These are phyloP conservation scores for Phrynocephalus versicolor DNA, from an alignment of 2,113 vertebrate species.

Conservation along the genomic window DNA sequence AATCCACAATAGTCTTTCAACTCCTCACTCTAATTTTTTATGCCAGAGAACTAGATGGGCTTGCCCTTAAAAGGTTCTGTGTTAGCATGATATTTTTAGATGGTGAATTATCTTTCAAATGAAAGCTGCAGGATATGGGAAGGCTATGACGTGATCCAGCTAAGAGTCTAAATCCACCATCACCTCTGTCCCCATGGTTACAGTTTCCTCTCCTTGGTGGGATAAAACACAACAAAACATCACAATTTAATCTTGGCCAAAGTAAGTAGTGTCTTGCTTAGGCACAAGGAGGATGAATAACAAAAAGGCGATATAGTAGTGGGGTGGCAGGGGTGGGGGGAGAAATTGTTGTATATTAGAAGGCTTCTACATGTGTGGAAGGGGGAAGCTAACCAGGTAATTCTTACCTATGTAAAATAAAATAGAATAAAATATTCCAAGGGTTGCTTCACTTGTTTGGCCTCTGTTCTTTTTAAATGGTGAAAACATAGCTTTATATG, in stretches of 20 bases:
- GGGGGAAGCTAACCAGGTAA: not conserved
- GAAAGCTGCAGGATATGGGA: not conserved
- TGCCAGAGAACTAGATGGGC: not conserved
- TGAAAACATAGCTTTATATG: no score
- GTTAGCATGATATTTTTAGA: not conserved
- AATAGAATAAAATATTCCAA: not conserved
- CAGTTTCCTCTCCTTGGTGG: not conserved
- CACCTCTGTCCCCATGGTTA: slow-evolving; percentile 7
- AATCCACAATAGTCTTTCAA: not conserved
- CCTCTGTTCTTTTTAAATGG: not conserved
- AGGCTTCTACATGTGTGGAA: not conserved
- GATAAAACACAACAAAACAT: not conserved
- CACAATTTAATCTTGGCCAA: not conserved
- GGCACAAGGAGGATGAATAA: not conserved
- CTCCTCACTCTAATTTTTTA: not conserved
- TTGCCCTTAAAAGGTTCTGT: slow-evolving; percentile 2
- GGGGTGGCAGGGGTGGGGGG: not conserved
- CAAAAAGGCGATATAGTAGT: not conserved
- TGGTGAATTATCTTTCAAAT: not conserved
- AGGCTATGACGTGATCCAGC: not conserved
- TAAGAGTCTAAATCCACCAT: not conserved
- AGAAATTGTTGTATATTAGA: not conserved
- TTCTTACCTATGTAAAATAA: not conserved
- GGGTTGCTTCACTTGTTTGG: not conserved
- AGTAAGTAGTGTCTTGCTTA: not conserved